A percentile compares a stretch with the other conserved stretches of the same genome.
phyloP scores from a whole-genome alignment of 1,140 invertebrate genomes.

The Sarcophaga peregrina region DNA sequence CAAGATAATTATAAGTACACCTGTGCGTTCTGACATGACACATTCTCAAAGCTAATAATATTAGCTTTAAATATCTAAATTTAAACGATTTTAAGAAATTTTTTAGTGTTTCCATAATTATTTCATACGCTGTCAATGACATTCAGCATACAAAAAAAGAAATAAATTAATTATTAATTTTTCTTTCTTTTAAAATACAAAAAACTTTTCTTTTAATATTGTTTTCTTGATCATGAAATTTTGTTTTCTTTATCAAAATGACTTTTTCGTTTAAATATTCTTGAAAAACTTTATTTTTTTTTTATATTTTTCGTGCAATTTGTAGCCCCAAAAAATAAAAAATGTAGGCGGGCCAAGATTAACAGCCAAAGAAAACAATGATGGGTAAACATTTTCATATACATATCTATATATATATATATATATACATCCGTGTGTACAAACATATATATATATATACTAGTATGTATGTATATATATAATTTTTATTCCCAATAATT shows the following conservation, averaged over 20 bases:
- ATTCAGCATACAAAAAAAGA: background rate
- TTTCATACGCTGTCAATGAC: background rate
- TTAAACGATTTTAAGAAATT: background rate
- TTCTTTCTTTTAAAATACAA: no score
- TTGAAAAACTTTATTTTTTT: no score
- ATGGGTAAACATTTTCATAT: background rate
- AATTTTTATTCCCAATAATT: no score
- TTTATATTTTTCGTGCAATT: background rate
- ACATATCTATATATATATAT: background rate
- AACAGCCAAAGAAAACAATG: conserved; percentile 3
- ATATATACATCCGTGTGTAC: background rate
- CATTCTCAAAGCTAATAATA: no score
- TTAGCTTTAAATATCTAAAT: no score
- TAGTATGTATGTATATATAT: background rate
- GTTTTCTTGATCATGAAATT: conserved; percentile 9
- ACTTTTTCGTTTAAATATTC: background rate
- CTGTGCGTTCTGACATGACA: background rate
- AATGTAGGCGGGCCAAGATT: background rate
- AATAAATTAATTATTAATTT: no score
- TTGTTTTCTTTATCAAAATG: background rate
- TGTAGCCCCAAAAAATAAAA: background rate
- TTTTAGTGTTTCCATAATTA: background rate
- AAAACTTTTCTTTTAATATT: background rate
- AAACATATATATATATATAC: background rate
- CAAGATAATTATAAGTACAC: background rate